Base-by-base conservation (phyloP, 2,888 invertebrate species). In the Trissolcus japonicus region DNA sequence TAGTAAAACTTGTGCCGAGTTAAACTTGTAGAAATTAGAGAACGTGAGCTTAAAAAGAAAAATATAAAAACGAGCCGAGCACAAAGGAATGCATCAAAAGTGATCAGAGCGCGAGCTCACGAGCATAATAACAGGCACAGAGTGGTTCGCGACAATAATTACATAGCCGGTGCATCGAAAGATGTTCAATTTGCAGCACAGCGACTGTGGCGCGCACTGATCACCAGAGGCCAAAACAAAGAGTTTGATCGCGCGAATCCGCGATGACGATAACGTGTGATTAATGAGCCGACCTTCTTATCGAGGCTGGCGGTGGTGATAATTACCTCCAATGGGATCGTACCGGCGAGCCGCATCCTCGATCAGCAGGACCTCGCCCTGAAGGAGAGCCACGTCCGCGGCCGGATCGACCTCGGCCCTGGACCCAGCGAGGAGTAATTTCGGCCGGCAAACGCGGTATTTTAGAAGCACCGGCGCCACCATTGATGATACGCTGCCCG, bases 361-460 rank as follows among this genome's bases (percentile, higher is more conserved):
- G 67, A 92, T 91, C 21, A 93, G 91, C 50, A 93, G 86, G n/a
- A 93, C 91, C 86, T 93, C 93, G 7, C 93, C 93, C 85, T 92
- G 92, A 48, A 93, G 86, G 1, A 91, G 90, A 4, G 89, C 86
- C 2, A 92, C 92, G 53, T 91, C 90, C 2, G 92, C 91, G 63
- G 91, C 90, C 0, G 91, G 91, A 80, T 93, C 92, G 50, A 93
- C 92, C 41, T 92, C 92, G 25, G 93, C 93, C 83, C 92, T 91
- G 6, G 92, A 92, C 0, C 92, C 93, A 46, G 93, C 93, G 41
- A 93, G 90, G 72, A 92, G 91, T 54, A 93, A 88, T 50, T 92
- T 86, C 0, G 91, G 86, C 73, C 87, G 82, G 80, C 87, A 88
- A 48, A 88, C 87, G 54, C 88, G 85, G 75, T 87, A 88, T 79